Base-by-base conservation (phyloP, 2,888 invertebrate genomes). In the Protodeltote pygarga region DNA sequence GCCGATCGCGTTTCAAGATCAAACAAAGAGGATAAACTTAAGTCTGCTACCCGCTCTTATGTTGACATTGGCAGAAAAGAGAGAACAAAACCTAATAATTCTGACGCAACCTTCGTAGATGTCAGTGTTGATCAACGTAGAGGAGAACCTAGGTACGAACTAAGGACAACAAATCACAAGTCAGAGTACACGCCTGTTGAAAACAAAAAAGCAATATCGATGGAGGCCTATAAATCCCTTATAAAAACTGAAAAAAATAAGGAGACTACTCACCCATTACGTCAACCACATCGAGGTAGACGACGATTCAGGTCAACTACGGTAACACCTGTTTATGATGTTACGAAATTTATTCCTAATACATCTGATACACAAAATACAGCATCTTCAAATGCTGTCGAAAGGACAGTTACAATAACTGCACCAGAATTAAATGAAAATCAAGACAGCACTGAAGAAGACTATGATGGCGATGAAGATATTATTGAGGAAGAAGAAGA, bases 101-200 rank as follows among this genome's bases (percentile, higher is more conserved):
- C 52, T 19, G 76, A 77, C 42, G 17, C 73, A 21, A 74, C 70
- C 37, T 81, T 90, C 70, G 61, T 88, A 13, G 86, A 89, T 50
- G 76, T 89, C 0, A 89, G 75, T 55, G 35, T 74, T 13, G 89
- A 89, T 52, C 65, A 76, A 21, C 77, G 90, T 13, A 79, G 85
- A 69, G 88, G 87, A 32, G 92, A 92, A 72, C 92, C 92, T 1
- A 81, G 84, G 48, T 92, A 87, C 59, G 92, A 92, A 76, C 50
- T 87, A 8, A 79, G 77, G 53, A 78, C 75, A 16, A 14, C 49
- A 31, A 90, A 90, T 63, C 90, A 91, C 42, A 91, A 89, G 62
- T 6, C 70, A 11, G 67, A 75, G 42, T 87, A 90, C 39, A 79
- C 81, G 15, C 85, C 89, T 5, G 81, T 87, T 5, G 77, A 81